Conservation (phyloP, 1,140 invertebrate species). For the Eueides isabella region DNA sequence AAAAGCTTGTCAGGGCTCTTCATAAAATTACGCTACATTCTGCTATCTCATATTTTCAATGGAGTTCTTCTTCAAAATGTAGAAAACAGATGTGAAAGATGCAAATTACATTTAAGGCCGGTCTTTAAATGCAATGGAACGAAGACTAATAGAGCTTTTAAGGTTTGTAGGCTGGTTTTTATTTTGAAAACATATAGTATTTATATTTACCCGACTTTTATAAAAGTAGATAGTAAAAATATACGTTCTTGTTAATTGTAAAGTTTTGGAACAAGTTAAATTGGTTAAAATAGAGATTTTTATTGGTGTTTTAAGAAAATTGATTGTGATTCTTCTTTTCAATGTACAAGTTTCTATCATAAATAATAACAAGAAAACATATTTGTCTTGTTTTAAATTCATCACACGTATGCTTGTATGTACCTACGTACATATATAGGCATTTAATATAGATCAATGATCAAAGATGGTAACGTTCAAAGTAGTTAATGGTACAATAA, state of each 20-base stretch:
- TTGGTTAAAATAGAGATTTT: background rate
- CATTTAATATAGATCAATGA: slow-evolving; percentile 13
- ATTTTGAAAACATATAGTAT: background rate
- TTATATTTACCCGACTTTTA: background rate
- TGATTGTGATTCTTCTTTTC: too few relatives aligned
- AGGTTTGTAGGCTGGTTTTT: slow-evolving; percentile 6
- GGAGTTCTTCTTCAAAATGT: slow-evolving; percentile 10
- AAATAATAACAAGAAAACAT: background rate
- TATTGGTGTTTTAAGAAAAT: too few relatives aligned
- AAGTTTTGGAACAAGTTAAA: background rate
- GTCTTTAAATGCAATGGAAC: slow-evolving; percentile 13
- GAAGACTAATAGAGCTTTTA: slow-evolving; percentile 13
- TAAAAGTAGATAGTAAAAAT: background rate
- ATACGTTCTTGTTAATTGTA: background rate
- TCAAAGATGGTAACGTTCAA: slow-evolving; percentile 21
- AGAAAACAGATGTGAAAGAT: slow-evolving; percentile 14
- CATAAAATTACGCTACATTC: slow-evolving; percentile 13
- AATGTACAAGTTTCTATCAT: background rate
- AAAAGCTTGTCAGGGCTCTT: slow-evolving; percentile 10
- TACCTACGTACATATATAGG: too few relatives aligned
- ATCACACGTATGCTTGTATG: too few relatives aligned
- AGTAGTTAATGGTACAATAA: slow-evolving; percentile 40
- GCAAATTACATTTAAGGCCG: slow-evolving; percentile 8
- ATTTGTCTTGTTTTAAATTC: background rate
- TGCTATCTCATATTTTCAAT: slow-evolving; percentile 8